Evolutionary conservation across 1,140 invertebrate genomes (phyloP), one percentile per base, ranked within the genome.

Genomic region (Drosophila bocqueti): DNA sequence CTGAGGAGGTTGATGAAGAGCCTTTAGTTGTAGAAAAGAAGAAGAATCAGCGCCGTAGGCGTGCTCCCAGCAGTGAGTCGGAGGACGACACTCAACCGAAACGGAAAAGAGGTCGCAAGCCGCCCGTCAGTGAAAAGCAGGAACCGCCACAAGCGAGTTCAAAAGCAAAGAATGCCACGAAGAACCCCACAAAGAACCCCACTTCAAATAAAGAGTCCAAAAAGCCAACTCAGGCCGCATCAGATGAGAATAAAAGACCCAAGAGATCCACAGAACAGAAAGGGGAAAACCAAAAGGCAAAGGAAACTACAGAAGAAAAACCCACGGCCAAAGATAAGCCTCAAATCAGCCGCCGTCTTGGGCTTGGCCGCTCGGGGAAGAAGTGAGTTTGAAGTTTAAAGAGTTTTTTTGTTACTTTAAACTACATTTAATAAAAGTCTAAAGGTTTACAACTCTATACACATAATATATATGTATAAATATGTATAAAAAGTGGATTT

Each of bases 31-130:
- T 57, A 34, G 68, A 40, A 24, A 63, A 60, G 5, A 60, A 60
- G 5, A 60, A 50, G 13, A 77, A n/a, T 21, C 67, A 31, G 52
- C 79, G 64, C 18, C 73, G 61, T 31, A 78, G 47, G 11, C 68
- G 52, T 18, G 59, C 18, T 26, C 21, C 11, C 40, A 73, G 76
- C 21, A 60, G 43, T 16, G 69, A 73, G 16, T 11, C 54, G 2
- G 69, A 73, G 18, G 38, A 50, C 7, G 38, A 50, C 7, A 21
- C 52, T 34, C 36, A 59, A 36, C 69, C 69, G 3, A 73, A 73
- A 21, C 29, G 66, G 0, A 73, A 50, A 43, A 68, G 64, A 10
- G 16, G 21, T 21, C 63, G 21, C 16, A 69, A 68, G 18, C 45
- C 66, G 18, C 45, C 66, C 16, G n/a, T 4, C 11, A 34, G 16